These are phyloP conservation scores for Lerema accius DNA, from an alignment of 1,140 invertebrate species.

Conservation along the genomic window DNA sequence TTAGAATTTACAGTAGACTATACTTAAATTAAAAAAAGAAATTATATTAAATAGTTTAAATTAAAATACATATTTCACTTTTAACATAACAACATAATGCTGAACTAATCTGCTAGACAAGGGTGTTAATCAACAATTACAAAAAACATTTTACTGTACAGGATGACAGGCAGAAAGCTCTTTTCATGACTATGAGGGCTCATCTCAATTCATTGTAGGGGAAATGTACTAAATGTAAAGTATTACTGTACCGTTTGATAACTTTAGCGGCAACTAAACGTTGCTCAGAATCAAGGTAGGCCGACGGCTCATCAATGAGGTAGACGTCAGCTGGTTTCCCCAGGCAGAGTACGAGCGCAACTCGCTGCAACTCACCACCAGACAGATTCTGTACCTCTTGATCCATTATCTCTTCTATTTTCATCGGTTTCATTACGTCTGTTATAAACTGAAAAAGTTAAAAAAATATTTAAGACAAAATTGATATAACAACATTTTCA, in stretches of 20 bases:
- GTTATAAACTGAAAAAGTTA: constrained; percentile 93
- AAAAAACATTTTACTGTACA: no score
- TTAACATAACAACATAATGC: no score
- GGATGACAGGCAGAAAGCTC: no score
- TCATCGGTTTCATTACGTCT: constrained; percentile 99
- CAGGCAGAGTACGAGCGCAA: constrained; percentile 97
- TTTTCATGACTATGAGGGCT: no score
- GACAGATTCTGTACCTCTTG: constrained; percentile 99
- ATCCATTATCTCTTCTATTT: constrained; percentile 99
- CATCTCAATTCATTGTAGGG: no score
- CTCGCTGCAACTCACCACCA: constrained; percentile 99
- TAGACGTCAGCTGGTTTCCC: constrained; percentile 99
- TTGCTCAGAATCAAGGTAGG: constrained; percentile 99
- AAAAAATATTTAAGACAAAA: not conserved
- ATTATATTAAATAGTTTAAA: no score
- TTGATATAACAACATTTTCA: not conserved
- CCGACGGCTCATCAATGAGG: constrained; percentile 99
- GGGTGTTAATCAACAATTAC: no score
- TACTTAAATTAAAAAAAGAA: no score
- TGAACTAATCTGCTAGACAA: no score
- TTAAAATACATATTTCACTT: no score
- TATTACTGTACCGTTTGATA: constrained; percentile 91
- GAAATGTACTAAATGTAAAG: no score
- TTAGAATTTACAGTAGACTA: no score
- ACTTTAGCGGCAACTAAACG: constrained; percentile 99